Percentiles rank a stretch among this genome's conserved stretches.
Conservation (phyloP, 2,888 invertebrate species). For the Stenoptilia bipunctidactyla region DNA sequence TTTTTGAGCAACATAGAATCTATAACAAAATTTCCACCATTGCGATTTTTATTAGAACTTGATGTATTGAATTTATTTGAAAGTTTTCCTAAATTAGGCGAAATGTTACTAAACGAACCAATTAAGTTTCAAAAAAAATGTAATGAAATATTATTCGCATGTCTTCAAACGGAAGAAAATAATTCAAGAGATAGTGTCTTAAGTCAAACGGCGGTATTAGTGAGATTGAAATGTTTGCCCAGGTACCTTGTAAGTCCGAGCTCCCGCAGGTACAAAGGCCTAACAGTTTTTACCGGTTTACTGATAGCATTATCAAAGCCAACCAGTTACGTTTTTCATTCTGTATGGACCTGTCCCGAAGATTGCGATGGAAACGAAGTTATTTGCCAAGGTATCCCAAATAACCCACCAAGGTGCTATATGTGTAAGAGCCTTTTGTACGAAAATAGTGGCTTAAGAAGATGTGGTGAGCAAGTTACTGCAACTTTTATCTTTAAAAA, state of each 20-base stretch:
- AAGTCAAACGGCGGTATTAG: conserved; percentile 34
- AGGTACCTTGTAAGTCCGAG: conserved; percentile 22
- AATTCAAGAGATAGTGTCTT: conserved; percentile 23
- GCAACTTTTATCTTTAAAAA: conserved; percentile 34
- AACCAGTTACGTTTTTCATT: conserved; percentile 41
- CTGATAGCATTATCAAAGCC: conserved; percentile 39
- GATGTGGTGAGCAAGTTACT: conserved; percentile 46
- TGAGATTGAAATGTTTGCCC: conserved; percentile 40
- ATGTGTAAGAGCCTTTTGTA: conserved; percentile 41
- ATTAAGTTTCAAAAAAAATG: conserved; percentile 34
- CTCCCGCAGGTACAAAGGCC: conserved; percentile 25
- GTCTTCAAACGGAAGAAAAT: conserved; percentile 29
- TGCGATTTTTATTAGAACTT: conserved; percentile 37
- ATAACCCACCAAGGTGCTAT: conserved; percentile 43
- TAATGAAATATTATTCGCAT: conserved; percentile 42
- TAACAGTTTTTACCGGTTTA: conserved; percentile 34
- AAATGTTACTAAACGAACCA: conserved; percentile 41
- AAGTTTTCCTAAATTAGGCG: conserved; percentile 30
- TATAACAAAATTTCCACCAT: conserved; percentile 39
- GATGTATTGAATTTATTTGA: conserved; percentile 47
- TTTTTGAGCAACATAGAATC: conserved; percentile 34
- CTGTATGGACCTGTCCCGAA: conserved; percentile 61
- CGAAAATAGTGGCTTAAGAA: conserved; percentile 49
- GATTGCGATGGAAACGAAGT: conserved; percentile 54
- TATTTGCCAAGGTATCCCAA: conserved; percentile 45